Conservation (phyloP, 2,888 invertebrate genomes). For the Selenia dentaria region DNA sequence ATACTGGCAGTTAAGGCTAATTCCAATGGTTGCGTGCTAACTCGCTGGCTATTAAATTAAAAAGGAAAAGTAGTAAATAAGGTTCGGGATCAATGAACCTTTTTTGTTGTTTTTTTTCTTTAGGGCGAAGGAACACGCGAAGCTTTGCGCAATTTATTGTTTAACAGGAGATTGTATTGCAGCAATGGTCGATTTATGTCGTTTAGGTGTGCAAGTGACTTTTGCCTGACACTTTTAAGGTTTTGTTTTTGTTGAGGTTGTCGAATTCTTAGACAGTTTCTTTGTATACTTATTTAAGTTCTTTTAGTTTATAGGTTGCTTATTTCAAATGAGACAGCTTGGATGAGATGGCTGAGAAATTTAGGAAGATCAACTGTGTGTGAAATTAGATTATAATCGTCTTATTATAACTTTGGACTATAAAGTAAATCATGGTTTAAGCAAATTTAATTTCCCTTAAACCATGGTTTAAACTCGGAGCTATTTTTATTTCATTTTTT, state of each 20-base stretch:
- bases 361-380: no score
- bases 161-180: no score
- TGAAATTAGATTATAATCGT: no score
- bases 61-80: conserved; percentile 65
- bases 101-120: conserved; percentile 41
- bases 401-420: no score
- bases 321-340: no score
- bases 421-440: no score
- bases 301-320: no score
- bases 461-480: no score
- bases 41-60: conserved; percentile 53
- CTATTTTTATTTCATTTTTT: no score
- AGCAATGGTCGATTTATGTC: conserved; percentile 21
- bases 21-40: conserved; percentile 53
- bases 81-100: conserved; percentile 53
- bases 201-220: conserved; percentile 12
- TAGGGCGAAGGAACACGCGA: conserved; percentile 41
- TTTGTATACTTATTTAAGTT: no score
- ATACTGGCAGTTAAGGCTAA: conserved; percentile 35
- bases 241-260: conserved; percentile 3
- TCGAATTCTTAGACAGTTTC: background rate
- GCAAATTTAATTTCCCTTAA: no score
- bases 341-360: no score
- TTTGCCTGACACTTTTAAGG: conserved; percentile 5
- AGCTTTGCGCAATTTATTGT: conserved; percentile 32